Conservation (phyloP, 2,888 invertebrate species). For the Synanthedon myopaeformis region DNA sequence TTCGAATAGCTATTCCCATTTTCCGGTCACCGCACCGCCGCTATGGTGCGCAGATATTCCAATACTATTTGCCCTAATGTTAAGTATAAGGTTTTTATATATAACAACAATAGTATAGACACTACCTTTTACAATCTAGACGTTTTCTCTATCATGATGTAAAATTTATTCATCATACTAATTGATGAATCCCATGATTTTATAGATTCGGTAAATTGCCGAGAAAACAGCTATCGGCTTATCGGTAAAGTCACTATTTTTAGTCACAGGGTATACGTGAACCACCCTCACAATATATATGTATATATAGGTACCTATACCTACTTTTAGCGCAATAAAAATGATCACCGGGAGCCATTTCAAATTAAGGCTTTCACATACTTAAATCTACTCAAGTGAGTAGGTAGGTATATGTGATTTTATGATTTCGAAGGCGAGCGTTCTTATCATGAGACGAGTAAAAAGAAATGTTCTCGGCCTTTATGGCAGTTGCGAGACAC, state of each 20-base stretch:
- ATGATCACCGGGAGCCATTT: neutral
- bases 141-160: too few species aligned
- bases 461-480: conserved; percentile 68
- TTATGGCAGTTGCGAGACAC: conserved; percentile 68
- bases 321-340: too few species aligned
- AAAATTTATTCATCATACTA: too few species aligned
- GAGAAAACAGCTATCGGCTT: too few species aligned
- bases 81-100: too few species aligned
- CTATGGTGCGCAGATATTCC: conserved; percentile 18
- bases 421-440: conserved; percentile 15
- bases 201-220: neutral
- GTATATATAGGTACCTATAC: too few species aligned
- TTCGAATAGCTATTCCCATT: conserved; percentile 21
- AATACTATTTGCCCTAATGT: too few species aligned
- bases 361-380: neutral
- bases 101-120: too few species aligned
- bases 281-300: too few species aligned
- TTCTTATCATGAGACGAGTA: conserved; percentile 61
- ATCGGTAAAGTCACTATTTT: too few species aligned
- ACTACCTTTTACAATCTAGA: too few species aligned
- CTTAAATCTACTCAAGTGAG: neutral
- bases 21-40: conserved; percentile 38
- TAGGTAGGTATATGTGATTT: neutral
- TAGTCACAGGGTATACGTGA: too few species aligned
- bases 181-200: neutral